phyloP scores from a whole-genome alignment of 2,888 invertebrate genomes.

The Acleris holmiana region DNA sequence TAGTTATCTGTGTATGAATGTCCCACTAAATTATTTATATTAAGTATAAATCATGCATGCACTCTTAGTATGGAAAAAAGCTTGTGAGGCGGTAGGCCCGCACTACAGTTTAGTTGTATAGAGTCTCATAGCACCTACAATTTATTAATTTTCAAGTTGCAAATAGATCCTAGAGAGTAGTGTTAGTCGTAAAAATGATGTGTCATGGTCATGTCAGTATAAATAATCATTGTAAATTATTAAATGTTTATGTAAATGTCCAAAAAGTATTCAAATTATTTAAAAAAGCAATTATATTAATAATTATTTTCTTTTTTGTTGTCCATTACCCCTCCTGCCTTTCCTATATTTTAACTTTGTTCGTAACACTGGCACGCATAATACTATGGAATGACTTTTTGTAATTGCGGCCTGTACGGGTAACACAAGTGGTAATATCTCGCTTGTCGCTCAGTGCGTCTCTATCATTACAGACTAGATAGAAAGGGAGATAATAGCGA shows the following conservation, averaged over 20 bases:
- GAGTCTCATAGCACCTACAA: conserved; percentile 80
- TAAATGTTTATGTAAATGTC: conserved; percentile 85
- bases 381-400: no score
- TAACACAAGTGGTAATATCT: no score
- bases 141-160: conserved; percentile 77
- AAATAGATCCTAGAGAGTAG: conserved; percentile 80
- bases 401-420: no score
- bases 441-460: no score
- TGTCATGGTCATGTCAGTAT: conserved; percentile 83
- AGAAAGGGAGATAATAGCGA: no score
- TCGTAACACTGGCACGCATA: background rate
- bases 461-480: no score
- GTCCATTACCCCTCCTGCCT: conserved; percentile 53
- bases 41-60: conserved; percentile 81
- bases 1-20: conserved; percentile 75
- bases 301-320: conserved; percentile 78
- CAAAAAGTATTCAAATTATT: conserved; percentile 85
- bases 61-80: conserved; percentile 78
- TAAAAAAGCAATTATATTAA: conserved; percentile 80
- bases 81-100: conserved; percentile 75
- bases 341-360: conserved; percentile 43
- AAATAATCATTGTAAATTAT: conserved; percentile 85
- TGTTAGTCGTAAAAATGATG: conserved; percentile 80
- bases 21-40: conserved; percentile 81
- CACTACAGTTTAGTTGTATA: conserved; percentile 76